Evolutionary conservation across 1,140 invertebrate species (phyloP).

Genomic region (Tetramorium alpestre): DNA sequence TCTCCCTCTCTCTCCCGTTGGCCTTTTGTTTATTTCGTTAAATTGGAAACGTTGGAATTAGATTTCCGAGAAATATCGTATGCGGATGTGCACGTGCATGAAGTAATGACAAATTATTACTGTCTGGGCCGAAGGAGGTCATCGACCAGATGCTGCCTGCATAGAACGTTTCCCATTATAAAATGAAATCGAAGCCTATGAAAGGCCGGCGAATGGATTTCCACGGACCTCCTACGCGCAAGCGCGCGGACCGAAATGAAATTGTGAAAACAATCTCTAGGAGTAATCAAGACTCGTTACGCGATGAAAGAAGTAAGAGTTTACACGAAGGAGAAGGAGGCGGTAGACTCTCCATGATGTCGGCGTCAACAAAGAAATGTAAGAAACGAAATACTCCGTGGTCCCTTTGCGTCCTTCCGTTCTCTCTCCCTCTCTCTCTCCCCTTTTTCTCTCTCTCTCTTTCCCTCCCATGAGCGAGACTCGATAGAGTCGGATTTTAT

Average conservation of each 20-base stretch:
- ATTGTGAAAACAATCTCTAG: constrained; percentile 44
- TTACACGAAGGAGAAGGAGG: constrained; percentile 59
- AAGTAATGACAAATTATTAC: constrained; percentile 23
- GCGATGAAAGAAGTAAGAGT: constrained; percentile 59
- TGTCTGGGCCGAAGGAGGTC: neutral
- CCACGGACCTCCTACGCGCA: neutral
- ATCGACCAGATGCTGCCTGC: neutral
- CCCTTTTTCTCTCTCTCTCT: neutral
- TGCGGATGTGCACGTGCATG: neutral
- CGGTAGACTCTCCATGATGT: constrained; percentile 64
- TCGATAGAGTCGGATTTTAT: constrained; percentile 78
- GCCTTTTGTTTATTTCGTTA: neutral
- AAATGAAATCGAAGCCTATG: neutral
- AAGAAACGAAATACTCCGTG: constrained; percentile 66
- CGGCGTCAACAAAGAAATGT: constrained; percentile 74
- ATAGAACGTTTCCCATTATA: neutral
- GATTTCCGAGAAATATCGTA: neutral
- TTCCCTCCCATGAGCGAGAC: constrained; percentile 18
- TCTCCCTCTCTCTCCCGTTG: neutral
- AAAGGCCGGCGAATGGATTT: neutral
- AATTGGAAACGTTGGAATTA: neutral
- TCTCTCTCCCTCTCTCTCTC: neutral
- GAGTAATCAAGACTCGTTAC: constrained; percentile 43
- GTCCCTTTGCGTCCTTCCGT: constrained; percentile 54
- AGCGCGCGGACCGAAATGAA: neutral